Evolutionary conservation across 2,888 invertebrate genomes (phyloP).

Genomic region (Branchellion lobata): DNA sequence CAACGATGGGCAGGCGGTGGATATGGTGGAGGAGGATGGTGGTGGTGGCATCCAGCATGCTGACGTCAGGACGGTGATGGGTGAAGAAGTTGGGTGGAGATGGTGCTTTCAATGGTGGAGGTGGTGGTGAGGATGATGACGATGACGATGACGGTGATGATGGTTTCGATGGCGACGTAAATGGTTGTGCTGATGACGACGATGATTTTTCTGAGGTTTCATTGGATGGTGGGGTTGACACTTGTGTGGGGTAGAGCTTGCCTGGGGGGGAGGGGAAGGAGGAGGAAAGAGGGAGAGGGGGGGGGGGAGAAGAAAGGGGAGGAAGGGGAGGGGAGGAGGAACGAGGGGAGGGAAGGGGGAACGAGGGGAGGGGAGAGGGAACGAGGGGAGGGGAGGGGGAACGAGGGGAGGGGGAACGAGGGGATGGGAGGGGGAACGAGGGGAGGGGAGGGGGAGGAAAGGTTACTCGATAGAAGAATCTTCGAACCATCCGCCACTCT

Average conservation of each 20-base stretch:
- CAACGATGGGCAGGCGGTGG: conserved; percentile 46
- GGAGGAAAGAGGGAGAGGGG: too few species aligned
- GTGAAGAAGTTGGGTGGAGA: conserved; percentile 5
- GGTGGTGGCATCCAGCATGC: conserved; percentile 41
- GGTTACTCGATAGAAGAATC: too few species aligned
- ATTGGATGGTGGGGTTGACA: background rate
- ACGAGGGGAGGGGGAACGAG: too few species aligned
- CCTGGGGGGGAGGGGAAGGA: conserved; percentile 58
- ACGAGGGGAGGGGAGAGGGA: too few species aligned
- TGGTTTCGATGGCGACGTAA: background rate
- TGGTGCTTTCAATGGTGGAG: background rate
- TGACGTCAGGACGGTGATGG: conserved; percentile 31
- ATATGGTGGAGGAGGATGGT: conserved; percentile 35
- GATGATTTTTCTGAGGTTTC: too few species aligned
- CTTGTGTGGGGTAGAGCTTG: conserved; percentile 51
- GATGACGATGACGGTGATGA: background rate
- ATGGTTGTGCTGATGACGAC: background rate
- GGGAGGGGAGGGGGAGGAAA: too few species aligned
- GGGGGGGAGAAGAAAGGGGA: too few species aligned
- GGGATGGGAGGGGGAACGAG: too few species aligned
- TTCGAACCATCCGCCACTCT: too few species aligned
- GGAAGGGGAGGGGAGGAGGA: too few species aligned
- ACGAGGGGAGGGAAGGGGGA: too few species aligned
- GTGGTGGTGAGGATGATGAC: background rate
- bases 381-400: too few species aligned